A percentile compares a stretch with the other conserved stretches of the same genome.
These are phyloP conservation scores for Puma concolor DNA, from an alignment of 2,113 vertebrate genomes.

Conservation along the genomic window DNA sequence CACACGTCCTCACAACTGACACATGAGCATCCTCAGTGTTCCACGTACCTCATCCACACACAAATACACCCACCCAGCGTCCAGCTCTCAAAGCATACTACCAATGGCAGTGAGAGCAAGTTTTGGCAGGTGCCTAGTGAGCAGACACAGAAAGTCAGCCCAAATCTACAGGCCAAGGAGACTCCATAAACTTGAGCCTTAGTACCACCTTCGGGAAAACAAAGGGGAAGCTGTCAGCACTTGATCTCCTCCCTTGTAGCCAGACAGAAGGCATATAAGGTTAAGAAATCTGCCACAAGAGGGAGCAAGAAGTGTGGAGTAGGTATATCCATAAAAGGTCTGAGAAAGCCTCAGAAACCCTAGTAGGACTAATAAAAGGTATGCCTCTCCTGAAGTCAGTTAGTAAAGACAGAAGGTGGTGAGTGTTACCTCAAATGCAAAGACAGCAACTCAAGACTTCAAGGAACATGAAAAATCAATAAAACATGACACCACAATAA, in stretches of 20 bases:
- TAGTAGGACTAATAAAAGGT: neutral
- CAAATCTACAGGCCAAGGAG: neutral
- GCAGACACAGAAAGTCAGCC: neutral
- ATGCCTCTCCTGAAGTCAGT: neutral
- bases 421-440: neutral
- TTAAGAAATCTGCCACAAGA: conserved; percentile 6
- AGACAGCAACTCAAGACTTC: neutral
- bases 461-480: neutral
- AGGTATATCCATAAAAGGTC: neutral
- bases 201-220: neutral
- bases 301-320: neutral
- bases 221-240: neutral
- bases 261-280: neutral
- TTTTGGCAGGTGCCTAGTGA: neutral
- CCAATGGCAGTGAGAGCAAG: neutral
- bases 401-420: neutral
- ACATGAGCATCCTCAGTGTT: neutral
- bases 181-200: neutral
- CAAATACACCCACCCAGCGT: neutral
- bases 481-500: neutral
- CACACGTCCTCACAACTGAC: neutral
- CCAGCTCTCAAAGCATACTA: neutral
- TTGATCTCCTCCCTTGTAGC: neutral
- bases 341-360: neutral
- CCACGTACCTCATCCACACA: neutral